Evolutionary conservation across 2,797 vertebrate genomes (phyloP), one percentile per base, ranked within the genome.

Genomic region (Cyclura pinguis): DNA sequence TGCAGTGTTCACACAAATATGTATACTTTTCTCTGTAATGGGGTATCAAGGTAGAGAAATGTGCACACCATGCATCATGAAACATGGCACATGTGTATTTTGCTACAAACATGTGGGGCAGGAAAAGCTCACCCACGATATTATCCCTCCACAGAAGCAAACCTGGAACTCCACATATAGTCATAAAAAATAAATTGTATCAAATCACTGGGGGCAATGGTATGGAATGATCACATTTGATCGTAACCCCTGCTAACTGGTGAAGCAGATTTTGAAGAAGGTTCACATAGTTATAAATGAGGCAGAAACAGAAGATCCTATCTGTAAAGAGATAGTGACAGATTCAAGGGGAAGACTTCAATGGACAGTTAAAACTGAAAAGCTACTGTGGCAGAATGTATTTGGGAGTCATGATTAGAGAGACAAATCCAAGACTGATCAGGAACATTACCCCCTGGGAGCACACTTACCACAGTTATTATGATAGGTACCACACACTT

Each of bases 141-240:
- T n/a, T 77, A 35, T 35, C n/a, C 35, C 86, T 88, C 84, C 62
- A 7, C 73, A 38, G 42, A 86, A 82, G 24, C 78, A 86, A 69
- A 55, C 67, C 52, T 9, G 73, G 87, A 84, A 77, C 62, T 69
- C 80, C 73, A 80, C 80, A 84, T 9, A 69, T 59, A 88, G 90
- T 84, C 81, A 91, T 88, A 91, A 88, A 84, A 84, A 91, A 42
- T 88, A 91, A 90, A 91, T 91, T 91, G 73, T 32, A 84, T 84
- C 73, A 88, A 91, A 91, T 84, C 86, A 88, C 62, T 72, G 73
- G 73, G 80, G 78, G 90, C 80, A 91, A 47, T 84, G 86, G 81
- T 35, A 84, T 84, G 90, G 86, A 91, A 91, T 91, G 90, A 91
- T 91, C 73, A 91, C 86, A 91, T 88, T 69, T 91, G 90, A 84